Percentiles rank a stretch among this genome's conserved stretches.
Conservation (phyloP, 2,888 invertebrate genomes). For the Andrena haemorrhoa region DNA sequence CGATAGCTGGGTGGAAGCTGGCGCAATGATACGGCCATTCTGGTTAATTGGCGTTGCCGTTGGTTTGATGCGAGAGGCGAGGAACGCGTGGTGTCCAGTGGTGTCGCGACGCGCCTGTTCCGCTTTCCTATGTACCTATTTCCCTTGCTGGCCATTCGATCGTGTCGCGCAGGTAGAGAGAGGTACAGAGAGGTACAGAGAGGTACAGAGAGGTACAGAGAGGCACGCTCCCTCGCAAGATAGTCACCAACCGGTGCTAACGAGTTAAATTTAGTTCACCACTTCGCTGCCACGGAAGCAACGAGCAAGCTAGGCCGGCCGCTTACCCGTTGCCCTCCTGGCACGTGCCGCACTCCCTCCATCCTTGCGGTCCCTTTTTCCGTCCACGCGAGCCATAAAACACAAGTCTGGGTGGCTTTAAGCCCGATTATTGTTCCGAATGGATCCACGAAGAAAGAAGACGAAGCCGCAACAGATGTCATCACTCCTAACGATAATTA, state of each 20-base stretch:
- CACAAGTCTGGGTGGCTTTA: too few relatives aligned
- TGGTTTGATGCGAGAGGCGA: too few relatives aligned
- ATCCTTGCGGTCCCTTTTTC: constrained; percentile 4
- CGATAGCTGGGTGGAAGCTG: neutral
- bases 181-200: too few relatives aligned
- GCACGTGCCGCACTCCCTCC: constrained; percentile 1
- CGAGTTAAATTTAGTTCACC: constrained; percentile 68
- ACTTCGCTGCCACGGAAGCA: constrained; percentile 60
- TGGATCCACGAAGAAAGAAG: too few relatives aligned
- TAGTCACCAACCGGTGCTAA: constrained; percentile 62
- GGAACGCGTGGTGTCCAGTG: neutral
- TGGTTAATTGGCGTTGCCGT: neutral
- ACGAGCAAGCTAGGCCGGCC: constrained; percentile 47
- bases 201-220: too few relatives aligned
- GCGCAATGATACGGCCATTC: neutral
- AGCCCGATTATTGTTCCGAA: too few relatives aligned
- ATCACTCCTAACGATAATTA: neutral
- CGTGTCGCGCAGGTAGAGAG: too few relatives aligned
- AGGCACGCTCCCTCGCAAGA: constrained; percentile 48
- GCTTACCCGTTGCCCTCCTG: constrained; percentile 41
- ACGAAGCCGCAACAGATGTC: neutral
- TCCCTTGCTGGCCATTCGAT: neutral
- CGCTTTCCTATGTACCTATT: neutral
- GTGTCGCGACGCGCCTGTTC: neutral
- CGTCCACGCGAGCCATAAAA: too few relatives aligned